These are phyloP conservation scores for Platycheirus rosarum DNA, from an alignment of 2,888 invertebrate species.

Conservation along the genomic window DNA sequence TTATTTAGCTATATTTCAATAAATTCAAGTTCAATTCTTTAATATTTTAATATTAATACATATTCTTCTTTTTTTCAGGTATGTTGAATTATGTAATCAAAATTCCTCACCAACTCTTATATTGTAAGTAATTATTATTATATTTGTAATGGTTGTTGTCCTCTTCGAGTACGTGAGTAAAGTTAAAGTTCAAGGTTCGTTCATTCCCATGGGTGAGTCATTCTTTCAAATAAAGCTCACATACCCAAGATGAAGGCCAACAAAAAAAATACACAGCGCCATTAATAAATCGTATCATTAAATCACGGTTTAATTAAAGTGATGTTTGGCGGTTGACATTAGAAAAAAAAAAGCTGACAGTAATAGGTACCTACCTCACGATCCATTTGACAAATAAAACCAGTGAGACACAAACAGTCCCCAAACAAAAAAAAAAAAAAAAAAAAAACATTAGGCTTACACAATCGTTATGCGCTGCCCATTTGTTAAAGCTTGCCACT, in stretches of 20 bases:
- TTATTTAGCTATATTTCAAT: no score
- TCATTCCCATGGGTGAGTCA: constrained; percentile 32
- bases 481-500: constrained; percentile 19
- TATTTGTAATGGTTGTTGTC: not conserved
- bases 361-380: constrained; percentile 23
- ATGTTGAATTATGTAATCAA: no score
- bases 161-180: not conserved
- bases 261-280: constrained; percentile 3
- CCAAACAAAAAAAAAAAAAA: constrained; percentile 1
- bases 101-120: no score
- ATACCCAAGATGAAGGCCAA: constrained; percentile 34
- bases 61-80: no score
- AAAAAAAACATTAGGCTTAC: constrained; percentile 9
- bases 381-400: constrained; percentile 39
- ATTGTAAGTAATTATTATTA: constrained; percentile 4
- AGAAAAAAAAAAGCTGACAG: constrained; percentile 16
- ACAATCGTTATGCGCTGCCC: not conserved
- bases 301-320: constrained; percentile 55
- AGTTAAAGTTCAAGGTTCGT: constrained; percentile 62
- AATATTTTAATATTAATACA: no score
- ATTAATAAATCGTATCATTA: constrained; percentile 26
- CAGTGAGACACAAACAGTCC: constrained; percentile 20
- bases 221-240: not conserved
- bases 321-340: constrained; percentile 12
- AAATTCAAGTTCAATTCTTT: no score